Percentiles rank a stretch among this genome's conserved stretches.
Conservation (phyloP, 2,888 invertebrate genomes). For the Orthonychiurus folsomi region DNA sequence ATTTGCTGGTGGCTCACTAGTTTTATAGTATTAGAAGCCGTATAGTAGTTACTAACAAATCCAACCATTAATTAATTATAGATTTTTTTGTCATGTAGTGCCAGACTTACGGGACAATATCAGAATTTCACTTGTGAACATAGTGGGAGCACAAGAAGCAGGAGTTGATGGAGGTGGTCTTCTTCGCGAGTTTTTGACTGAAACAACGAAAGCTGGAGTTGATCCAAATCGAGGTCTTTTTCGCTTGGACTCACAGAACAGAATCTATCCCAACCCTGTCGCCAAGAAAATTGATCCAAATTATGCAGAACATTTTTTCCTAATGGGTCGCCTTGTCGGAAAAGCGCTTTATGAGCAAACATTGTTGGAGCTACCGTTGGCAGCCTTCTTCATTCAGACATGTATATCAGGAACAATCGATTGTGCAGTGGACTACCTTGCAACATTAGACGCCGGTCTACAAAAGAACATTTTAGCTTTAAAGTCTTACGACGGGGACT, state of each 20-base stretch:
- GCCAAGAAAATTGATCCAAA: slow-evolving; percentile 77
- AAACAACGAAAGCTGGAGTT: slow-evolving; percentile 86
- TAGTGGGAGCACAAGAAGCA: slow-evolving; percentile 83
- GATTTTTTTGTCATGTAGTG: slow-evolving; percentile 50
- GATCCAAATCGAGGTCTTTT: slow-evolving; percentile 95
- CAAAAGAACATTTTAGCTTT: slow-evolving; percentile 83
- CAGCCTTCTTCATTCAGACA: slow-evolving; percentile 89
- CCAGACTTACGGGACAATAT: slow-evolving; percentile 76
- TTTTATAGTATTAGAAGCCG: slow-evolving; percentile 2
- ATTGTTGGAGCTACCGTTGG: slow-evolving; percentile 85
- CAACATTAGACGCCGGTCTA: slow-evolving; percentile 83
- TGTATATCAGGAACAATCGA: slow-evolving; percentile 66
- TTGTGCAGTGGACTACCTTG: slow-evolving; percentile 83
- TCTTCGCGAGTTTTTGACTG: slow-evolving; percentile 88
- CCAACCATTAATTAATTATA: background rate
- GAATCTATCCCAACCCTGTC: slow-evolving; percentile 92
- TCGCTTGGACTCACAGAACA: slow-evolving; percentile 75
- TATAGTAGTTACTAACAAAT: background rate
- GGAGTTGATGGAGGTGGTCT: slow-evolving; percentile 97
- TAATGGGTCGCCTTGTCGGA: slow-evolving; percentile 86
- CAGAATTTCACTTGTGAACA: slow-evolving; percentile 81
- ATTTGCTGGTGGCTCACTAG: no score
- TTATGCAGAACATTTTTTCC: slow-evolving; percentile 82
- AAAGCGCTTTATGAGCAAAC: slow-evolving; percentile 95
- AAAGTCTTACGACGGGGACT: slow-evolving; percentile 75